Conservation (phyloP, 1,140 invertebrate genomes). For the Cyclargus thomasi region DNA sequence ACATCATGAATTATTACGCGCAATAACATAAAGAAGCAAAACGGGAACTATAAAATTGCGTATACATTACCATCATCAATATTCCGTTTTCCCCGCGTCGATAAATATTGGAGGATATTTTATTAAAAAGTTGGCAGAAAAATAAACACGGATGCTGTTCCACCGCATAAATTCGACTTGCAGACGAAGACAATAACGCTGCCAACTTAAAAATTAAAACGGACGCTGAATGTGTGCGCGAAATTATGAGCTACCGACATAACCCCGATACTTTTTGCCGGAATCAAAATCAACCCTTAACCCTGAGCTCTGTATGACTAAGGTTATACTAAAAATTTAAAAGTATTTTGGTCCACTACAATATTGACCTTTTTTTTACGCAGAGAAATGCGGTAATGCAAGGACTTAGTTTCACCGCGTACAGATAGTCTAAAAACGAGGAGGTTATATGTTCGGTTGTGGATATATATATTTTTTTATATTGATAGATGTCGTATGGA, state of each 20-base stretch:
- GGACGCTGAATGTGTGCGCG: neutral
- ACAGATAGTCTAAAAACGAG: too few species aligned
- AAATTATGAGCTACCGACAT: neutral
- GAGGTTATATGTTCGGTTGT: too few species aligned
- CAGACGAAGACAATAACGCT: constrained; percentile 7
- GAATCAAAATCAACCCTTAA: too few species aligned
- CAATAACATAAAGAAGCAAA: neutral
- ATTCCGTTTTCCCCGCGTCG: neutral
- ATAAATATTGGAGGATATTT: neutral
- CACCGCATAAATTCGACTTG: constrained; percentile 15
- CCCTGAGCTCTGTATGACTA: too few species aligned
- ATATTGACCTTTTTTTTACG: too few species aligned
- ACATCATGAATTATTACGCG: neutral
- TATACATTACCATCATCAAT: neutral
- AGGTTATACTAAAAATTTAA: too few species aligned
- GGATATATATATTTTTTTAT: too few species aligned
- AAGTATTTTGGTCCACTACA: too few species aligned
- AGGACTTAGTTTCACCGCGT: too few species aligned
- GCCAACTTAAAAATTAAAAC: constrained; percentile 11
- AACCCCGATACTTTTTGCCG: too few species aligned
- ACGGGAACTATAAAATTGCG: neutral
- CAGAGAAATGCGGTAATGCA: too few species aligned
- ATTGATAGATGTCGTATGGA: too few species aligned
- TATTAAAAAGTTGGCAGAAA: constrained; percentile 13
- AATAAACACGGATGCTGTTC: neutral